phyloP scores from a whole-genome alignment of 2,888 invertebrate species.

The Scrobipalpa atriplicella region DNA sequence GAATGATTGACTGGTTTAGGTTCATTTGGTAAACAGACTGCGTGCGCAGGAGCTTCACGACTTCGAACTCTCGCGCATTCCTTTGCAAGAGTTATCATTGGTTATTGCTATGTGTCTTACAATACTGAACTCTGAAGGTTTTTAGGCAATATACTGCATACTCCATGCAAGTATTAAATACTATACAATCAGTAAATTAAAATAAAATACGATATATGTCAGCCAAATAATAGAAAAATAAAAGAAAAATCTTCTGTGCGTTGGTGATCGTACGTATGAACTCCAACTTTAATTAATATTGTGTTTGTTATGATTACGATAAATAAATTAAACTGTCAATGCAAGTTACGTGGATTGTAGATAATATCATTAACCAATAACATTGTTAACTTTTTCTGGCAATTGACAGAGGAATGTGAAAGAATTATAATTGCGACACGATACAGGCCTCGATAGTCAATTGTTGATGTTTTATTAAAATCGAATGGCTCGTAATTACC shows the following conservation, averaged over 20 bases:
- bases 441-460: not conserved
- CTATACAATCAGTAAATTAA: too few relatives aligned
- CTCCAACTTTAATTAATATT: too few relatives aligned
- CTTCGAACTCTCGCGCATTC: conserved; percentile 1
- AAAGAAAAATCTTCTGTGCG: too few relatives aligned
- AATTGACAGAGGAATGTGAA: conserved; percentile 7
- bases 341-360: not conserved
- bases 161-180: too few relatives aligned
- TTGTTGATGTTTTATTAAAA: not conserved
- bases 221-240: too few relatives aligned
- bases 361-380: not conserved
- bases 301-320: too few relatives aligned
- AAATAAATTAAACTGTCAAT: not conserved
- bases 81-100: not conserved
- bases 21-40: conserved; percentile 11
- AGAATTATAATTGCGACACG: conserved; percentile 11
- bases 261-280: too few relatives aligned
- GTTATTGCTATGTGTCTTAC: not conserved
- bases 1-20: not conserved
- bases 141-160: too few relatives aligned
- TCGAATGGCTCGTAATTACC: conserved; percentile 1
- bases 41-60: conserved; percentile 8
- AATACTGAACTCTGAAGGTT: too few relatives aligned
- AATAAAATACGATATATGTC: too few relatives aligned
- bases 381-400: not conserved